Conservation (phyloP, 2,888 invertebrate species). For the Tridacna gigas region DNA sequence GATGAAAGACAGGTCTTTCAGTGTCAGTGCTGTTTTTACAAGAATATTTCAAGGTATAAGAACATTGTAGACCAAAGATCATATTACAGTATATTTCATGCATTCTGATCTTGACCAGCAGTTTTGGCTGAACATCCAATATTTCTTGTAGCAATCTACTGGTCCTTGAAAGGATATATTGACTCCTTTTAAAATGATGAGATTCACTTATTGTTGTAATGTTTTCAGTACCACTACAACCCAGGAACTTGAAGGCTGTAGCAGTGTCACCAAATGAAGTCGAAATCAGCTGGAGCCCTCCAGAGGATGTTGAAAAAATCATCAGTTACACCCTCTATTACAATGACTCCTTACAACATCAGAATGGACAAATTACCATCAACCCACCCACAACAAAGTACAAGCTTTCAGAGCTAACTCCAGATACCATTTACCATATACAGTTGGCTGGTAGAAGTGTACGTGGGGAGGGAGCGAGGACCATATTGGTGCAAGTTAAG, state of each 20-base stretch:
- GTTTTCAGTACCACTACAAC: constrained; percentile 95
- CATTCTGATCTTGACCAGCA: no score
- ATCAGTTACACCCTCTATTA: constrained; percentile 98
- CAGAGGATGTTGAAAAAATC: constrained; percentile 93
- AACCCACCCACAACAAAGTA: constrained; percentile 86
- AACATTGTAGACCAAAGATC: no score
- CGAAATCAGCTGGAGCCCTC: constrained; percentile 96
- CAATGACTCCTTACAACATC: constrained; percentile 87
- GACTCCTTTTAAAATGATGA: no score
- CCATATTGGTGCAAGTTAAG: constrained; percentile 96
- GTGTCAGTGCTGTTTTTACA: no score
- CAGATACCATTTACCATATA: constrained; percentile 98
- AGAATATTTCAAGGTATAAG: no score
- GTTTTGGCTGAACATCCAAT: no score
- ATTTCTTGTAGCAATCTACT: no score
- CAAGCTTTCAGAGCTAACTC: constrained; percentile 95
- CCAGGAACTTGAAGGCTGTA: constrained; percentile 91
- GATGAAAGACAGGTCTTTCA: no score
- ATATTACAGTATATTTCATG: no score
- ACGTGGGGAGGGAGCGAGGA: constrained; percentile 96
- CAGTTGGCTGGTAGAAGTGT: constrained; percentile 97
- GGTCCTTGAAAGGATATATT: no score
- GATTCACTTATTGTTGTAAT: no score
- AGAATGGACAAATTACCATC: constrained; percentile 79
- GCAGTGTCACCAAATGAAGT: constrained; percentile 92